phyloP scores from a whole-genome alignment of 2,888 invertebrate genomes.

The Eupithecia vulgata region DNA sequence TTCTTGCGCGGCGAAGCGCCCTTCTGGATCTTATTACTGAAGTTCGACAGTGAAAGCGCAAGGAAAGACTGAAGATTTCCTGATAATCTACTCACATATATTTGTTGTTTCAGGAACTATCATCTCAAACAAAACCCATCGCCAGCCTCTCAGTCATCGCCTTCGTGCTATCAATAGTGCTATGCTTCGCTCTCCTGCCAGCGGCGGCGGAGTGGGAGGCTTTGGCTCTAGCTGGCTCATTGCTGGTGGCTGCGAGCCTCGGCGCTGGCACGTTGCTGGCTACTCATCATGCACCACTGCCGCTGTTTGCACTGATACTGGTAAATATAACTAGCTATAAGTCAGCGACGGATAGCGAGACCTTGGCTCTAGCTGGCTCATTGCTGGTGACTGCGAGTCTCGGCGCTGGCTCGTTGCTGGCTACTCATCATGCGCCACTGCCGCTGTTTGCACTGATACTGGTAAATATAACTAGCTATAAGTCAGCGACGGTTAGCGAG shows the following conservation, averaged over 20 bases:
- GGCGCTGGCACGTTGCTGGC: constrained; percentile 86
- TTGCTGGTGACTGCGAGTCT: constrained; percentile 84
- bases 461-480: constrained; percentile 65
- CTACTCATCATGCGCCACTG: constrained; percentile 85
- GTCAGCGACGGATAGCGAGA: too few species aligned
- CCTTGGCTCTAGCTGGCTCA: constrained; percentile 66
- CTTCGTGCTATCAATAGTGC: constrained; percentile 76
- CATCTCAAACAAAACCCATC: constrained; percentile 71
- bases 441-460: constrained; percentile 90
- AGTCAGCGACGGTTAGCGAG: too few species aligned
- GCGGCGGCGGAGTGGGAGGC: constrained; percentile 85
- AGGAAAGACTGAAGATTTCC: too few species aligned
- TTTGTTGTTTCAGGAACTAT: constrained; percentile 80
- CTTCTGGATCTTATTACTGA: too few species aligned
- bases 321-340: constrained; percentile 63
- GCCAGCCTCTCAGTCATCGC: constrained; percentile 81
- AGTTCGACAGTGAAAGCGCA: too few species aligned
- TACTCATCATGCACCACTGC: constrained; percentile 85
- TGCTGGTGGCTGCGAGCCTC: constrained; percentile 84
- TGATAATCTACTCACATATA: not conserved
- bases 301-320: constrained; percentile 90
- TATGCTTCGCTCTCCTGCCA: constrained; percentile 83
- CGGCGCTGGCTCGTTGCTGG: constrained; percentile 85
- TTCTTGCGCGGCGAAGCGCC: too few species aligned
- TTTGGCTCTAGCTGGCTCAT: constrained; percentile 85